These are phyloP conservation scores for Turritopsis dohrnii DNA, from an alignment of 30 jellyfish, hydroid and myxozoan species.

Conservation along the genomic window DNA sequence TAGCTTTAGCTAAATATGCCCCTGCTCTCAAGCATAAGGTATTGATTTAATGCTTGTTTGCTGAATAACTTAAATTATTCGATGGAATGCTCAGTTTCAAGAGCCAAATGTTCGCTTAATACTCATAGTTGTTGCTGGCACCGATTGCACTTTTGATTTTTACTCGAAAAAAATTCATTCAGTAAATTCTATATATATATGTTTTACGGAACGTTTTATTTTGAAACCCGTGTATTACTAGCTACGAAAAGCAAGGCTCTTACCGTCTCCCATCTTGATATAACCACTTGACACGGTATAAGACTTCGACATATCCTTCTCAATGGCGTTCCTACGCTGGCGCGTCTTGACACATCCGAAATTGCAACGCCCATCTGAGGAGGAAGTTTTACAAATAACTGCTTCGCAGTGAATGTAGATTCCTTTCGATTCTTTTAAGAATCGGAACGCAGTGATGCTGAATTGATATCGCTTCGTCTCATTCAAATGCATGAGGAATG, in stretches of 20 bases:
- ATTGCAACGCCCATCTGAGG: background rate
- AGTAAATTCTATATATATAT: no score
- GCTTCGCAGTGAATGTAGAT: constrained; percentile 11
- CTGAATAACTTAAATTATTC: no score
- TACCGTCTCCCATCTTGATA: background rate
- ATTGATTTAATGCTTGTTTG: no score
- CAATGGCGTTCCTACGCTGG: constrained; percentile 9
- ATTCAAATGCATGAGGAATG: background rate
- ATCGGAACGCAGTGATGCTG: constrained; percentile 8
- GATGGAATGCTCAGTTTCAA: no score
- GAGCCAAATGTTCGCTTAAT: no score
- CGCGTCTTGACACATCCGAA: constrained; percentile 5
- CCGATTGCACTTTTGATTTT: no score
- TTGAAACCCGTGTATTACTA: no score
- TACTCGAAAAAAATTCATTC: no score
- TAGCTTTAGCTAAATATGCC: no score
- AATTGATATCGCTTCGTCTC: background rate
- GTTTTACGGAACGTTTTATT: no score
- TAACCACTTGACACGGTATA: constrained; percentile 12
- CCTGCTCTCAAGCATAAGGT: no score
- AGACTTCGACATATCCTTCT: background rate
- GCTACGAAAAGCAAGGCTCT: background rate
- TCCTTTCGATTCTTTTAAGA: background rate
- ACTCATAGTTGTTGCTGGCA: no score
- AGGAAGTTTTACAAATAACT: background rate